Conservation (phyloP, 2,797 vertebrate genomes). For the Spinibarbus caldwelli region DNA sequence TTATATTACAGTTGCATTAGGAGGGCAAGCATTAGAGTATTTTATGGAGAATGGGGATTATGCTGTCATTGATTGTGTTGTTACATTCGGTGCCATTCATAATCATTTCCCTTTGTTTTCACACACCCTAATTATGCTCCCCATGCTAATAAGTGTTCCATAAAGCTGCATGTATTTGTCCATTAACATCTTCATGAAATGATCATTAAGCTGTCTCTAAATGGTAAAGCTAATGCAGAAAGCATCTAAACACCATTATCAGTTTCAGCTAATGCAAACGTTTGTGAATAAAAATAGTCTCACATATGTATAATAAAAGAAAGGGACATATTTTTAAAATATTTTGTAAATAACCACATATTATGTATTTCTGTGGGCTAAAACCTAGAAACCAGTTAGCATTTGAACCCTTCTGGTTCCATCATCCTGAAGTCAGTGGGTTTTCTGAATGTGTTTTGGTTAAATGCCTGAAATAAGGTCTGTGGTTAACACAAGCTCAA, state of each 20-base stretch:
- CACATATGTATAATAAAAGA: conserved; percentile 10
- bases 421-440: not conserved
- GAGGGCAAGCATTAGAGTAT: conserved; percentile 35
- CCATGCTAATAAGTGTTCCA: conserved; percentile 53
- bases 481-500: not conserved
- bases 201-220: conserved; percentile 46
- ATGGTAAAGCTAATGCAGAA: conserved; percentile 30
- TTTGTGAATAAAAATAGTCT: conserved; percentile 40
- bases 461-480: not conserved
- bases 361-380: not conserved
- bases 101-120: conserved; percentile 50
- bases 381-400: not conserved
- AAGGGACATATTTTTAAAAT: not conserved
- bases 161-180: conserved; percentile 45
- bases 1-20: conserved; percentile 42
- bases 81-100: conserved; percentile 37
- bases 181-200: conserved; percentile 53
- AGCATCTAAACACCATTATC: conserved; percentile 38
- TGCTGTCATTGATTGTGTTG: conserved; percentile 46
- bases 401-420: not conserved
- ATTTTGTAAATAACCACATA: not conserved
- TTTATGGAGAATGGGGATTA: conserved; percentile 30
- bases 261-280: conserved; percentile 38
- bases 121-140: conserved; percentile 39
- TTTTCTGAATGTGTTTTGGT: not conserved